Evolutionary conservation across 2,113 vertebrate genomes (phyloP).

Genomic region (Epinephelus moara): DNA sequence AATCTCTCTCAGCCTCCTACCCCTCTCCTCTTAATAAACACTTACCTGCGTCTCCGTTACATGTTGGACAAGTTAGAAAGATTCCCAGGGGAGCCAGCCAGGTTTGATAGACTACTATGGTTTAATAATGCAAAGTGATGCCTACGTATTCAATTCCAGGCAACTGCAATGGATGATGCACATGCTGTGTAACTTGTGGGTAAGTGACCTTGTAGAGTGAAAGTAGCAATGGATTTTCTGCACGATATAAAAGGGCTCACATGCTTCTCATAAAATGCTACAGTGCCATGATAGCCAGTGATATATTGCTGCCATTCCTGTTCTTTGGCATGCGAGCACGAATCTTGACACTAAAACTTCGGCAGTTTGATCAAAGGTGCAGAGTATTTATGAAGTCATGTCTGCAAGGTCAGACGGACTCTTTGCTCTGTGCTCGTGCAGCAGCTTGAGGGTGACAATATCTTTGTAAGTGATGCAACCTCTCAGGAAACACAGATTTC

Average conservation of each 20-base stretch:
- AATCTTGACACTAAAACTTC: slow-evolving; percentile 37
- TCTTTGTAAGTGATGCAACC: slow-evolving; percentile 22
- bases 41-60: slow-evolving; percentile 24
- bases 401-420: slow-evolving; percentile 36
- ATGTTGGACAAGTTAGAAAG: slow-evolving; percentile 38
- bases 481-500: slow-evolving; percentile 18
- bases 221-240: slow-evolving; percentile 21
- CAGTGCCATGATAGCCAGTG: slow-evolving; percentile 26
- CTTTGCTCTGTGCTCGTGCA: not conserved
- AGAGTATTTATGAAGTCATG: slow-evolving; percentile 40
- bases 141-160: slow-evolving; percentile 38
- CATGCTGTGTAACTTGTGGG: not conserved
- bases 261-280: slow-evolving; percentile 29
- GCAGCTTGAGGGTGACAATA: not conserved
- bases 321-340: slow-evolving; percentile 1
- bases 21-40: not conserved
- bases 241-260: slow-evolving; percentile 22
- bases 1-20: not conserved
- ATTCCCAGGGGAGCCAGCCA: slow-evolving; percentile 29
- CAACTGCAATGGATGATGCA: slow-evolving; percentile 21
- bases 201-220: slow-evolving; percentile 61
- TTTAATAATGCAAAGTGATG: slow-evolving; percentile 69
- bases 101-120: slow-evolving; percentile 46
- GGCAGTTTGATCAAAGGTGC: slow-evolving; percentile 55
- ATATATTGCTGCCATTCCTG: slow-evolving; percentile 37